Evolutionary conservation across 2,888 invertebrate species (phyloP), one percentile per base, ranked within the genome.

Genomic region (Plebejus melissa): DNA sequence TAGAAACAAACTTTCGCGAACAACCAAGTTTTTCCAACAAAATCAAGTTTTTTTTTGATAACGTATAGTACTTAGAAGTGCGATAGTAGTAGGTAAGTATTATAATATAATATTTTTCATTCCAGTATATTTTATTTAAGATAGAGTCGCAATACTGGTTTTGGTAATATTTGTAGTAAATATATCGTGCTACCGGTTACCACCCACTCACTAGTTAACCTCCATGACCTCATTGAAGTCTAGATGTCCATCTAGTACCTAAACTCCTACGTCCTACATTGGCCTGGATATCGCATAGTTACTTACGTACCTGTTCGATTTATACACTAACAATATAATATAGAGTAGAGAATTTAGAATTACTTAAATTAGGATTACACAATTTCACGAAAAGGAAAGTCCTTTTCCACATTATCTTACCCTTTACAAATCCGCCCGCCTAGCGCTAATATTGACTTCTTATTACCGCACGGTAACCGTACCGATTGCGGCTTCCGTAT

Each of bases 361-460:
- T 7, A 41, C 9, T 41, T n/a, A n/a, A n/a, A 4, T 1, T 5
- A n/a, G 0, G 6, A 57, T 57, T 57, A 5, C 7, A n/a, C 6
- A n/a, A 58, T 58, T 22, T 58, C 1, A 58, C 41, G 13, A 54
- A 38, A 58, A 74, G 5, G 36, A 72, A 69, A 81, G 80, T 78
- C 80, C 74, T 7, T 76, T 80, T 88, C 90, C 86, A 85, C 76
- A 82, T 75, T 78, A 78, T 69, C 57, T 13, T 70, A 79, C 60
- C 80, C 75, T 69, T 78, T 77, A 79, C 75, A 82, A 82, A 82
- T 88, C 91, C 89, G 90, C 88, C 89, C 90, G 88, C 88, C 90
- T 85, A 86, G 81, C 80, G 81, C 83, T 82, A 84, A 84, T 84
- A 83, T 84, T 84, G 83, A 84, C 84, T 83, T 84, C 84, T 84